Conservation (phyloP, 2,113 vertebrate species). For the Albula glossodonta region DNA sequence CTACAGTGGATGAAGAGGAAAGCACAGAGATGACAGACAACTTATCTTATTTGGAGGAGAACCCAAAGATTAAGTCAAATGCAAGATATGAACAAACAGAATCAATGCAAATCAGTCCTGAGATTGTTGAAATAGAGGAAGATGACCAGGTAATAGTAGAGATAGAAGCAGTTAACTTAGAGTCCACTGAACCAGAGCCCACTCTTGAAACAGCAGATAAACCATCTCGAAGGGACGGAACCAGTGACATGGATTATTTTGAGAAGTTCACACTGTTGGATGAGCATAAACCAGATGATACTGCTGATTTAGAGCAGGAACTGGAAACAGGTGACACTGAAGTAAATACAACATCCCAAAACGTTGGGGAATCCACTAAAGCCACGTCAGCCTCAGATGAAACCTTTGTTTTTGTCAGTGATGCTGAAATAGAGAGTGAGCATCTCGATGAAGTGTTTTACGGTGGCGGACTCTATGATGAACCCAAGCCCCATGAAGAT, state of each 20-base stretch:
- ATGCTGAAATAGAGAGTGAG: conserved; percentile 76
- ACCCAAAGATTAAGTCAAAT: conserved; percentile 70
- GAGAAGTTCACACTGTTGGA: conserved; percentile 90
- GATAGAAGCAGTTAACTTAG: conserved; percentile 28
- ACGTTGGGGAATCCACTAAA: conserved; percentile 45
- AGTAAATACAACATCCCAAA: conserved; percentile 36
- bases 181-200: conserved; percentile 43
- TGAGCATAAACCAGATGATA: conserved; percentile 61
- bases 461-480: conserved; percentile 55
- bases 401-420: conserved; percentile 69
- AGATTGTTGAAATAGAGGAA: conserved; percentile 41
- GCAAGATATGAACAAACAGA: conserved; percentile 25
- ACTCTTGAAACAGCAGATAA: conserved; percentile 35
- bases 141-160: conserved; percentile 43
- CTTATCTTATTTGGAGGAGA: conserved; percentile 83
- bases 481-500: conserved; percentile 39
- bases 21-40: conserved; percentile 82
- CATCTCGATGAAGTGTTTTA: conserved; percentile 87
- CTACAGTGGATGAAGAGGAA: conserved; percentile 87
- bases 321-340: conserved; percentile 27
- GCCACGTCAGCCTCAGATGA: conserved; percentile 54
- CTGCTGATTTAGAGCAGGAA: conserved; percentile 47
- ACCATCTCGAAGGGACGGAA: conserved; percentile 45
- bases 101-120: conserved; percentile 3
- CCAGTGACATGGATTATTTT: conserved; percentile 83